Conservation (phyloP, 2,113 vertebrate species). For the Eublepharis macularius region DNA sequence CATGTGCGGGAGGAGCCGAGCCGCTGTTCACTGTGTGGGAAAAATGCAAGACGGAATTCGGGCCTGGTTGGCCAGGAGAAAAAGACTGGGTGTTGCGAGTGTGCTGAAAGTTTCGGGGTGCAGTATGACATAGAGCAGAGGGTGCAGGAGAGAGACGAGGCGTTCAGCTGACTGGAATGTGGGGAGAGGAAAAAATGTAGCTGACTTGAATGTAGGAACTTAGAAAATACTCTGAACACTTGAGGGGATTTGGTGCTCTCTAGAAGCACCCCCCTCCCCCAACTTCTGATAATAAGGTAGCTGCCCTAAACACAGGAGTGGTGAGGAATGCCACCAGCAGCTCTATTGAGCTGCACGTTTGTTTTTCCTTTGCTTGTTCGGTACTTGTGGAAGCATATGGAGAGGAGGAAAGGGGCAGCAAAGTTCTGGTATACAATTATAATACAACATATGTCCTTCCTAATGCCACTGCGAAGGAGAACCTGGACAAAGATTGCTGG, state of each 20-base stretch:
- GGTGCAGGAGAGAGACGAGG: neutral
- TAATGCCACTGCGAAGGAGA: neutral
- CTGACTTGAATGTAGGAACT: conserved; percentile 17
- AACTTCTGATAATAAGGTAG: neutral
- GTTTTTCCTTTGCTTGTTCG: neutral
- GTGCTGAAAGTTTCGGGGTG: neutral
- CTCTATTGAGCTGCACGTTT: neutral
- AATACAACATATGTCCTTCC: neutral
- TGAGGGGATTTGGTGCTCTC: neutral
- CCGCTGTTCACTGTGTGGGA: conserved; percentile 19
- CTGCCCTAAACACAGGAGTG: neutral
- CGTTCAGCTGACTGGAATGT: conserved; percentile 10
- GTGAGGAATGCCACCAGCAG: neutral
- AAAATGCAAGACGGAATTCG: neutral
- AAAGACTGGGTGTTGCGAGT: conserved; percentile 16
- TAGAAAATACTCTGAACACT: conserved; percentile 5
- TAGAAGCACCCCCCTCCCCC: neutral
- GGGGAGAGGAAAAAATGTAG: neutral
- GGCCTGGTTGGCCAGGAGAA: neutral
- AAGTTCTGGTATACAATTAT: neutral
- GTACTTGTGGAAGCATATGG: neutral
- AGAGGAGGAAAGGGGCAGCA: neutral
- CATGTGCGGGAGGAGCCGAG: conserved; percentile 45
- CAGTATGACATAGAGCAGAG: neutral
- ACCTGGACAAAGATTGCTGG: neutral